Percentiles rank a stretch among this genome's conserved stretches.
phyloP scores from a whole-genome alignment of 2,797 vertebrate species.

The Gila robusta region DNA sequence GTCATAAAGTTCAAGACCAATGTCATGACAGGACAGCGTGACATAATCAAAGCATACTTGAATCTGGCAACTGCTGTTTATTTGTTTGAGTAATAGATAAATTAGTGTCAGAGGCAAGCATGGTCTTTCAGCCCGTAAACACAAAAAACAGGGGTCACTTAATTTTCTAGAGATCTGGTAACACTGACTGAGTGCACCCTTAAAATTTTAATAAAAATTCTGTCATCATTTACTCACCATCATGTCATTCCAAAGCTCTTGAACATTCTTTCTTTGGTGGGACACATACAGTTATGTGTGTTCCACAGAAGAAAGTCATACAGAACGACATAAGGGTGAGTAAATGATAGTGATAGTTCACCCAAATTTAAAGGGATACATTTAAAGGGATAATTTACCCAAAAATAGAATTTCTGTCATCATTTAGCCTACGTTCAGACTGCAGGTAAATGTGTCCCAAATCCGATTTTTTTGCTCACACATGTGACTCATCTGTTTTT shows the following conservation, averaged over 20 bases:
- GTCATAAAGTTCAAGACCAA: background rate
- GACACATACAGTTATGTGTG: background rate
- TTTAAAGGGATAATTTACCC: background rate
- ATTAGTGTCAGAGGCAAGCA: background rate
- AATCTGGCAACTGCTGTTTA: background rate
- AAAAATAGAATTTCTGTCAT: background rate
- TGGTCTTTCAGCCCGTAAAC: background rate
- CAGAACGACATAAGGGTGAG: background rate
- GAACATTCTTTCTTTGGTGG: background rate
- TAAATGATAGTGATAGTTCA: background rate
- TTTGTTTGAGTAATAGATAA: background rate
- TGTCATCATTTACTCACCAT: background rate
- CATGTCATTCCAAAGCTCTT: background rate
- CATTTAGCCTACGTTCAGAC: too few relatives aligned
- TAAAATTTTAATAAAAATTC: background rate
- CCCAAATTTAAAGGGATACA: background rate
- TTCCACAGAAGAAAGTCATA: background rate
- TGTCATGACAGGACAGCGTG: background rate
- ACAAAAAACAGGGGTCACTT: background rate
- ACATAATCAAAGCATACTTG: background rate
- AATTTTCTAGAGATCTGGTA: background rate
- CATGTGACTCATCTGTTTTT: too few relatives aligned
- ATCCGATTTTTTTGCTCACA: too few relatives aligned
- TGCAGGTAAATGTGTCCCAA: too few relatives aligned
- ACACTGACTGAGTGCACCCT: background rate